Evolutionary conservation across 1,140 invertebrate species (phyloP), one percentile per base, ranked within the genome.

Genomic region (Drosophila triauraria): DNA sequence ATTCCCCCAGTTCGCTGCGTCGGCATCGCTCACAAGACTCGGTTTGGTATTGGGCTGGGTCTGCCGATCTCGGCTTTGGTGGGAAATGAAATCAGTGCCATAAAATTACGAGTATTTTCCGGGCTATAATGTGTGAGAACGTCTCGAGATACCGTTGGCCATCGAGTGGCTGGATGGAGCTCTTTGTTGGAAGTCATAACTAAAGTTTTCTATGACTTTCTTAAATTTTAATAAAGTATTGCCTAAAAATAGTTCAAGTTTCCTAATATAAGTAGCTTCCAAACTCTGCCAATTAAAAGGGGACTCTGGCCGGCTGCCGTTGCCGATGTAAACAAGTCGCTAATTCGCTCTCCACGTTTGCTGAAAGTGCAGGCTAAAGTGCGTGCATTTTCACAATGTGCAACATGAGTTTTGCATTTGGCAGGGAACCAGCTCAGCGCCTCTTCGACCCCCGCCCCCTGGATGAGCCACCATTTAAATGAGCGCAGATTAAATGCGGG

Each of bases 401-500:
- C 68, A 82, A 86, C 83, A 86, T 82, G 83, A 63, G 48, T 82
- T 86, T 87, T 82, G 83, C 83, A 86, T 86, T 86, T 86, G 83
- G 72, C 75, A 43, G 67, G 40, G 38, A 40, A 59, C 54, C 54
- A 27, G 67, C 54, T 30, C 12, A 20, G 30, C 27, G 3, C 38
- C 46, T 27, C 7, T 13, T 23, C 17, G 17, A n/a, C 38, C 42
- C 50, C 51, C 68, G 23, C 20, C 43, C 43, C n/a, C 27, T n/a
- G 27, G 30, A 40, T 30, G 23, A 64, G 47, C 68, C 65, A 60
- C 78, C 78, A 82, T 69, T 86, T 71, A 86, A 86, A 86, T 86
- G 83, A 86, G 82, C 82, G 82, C 78, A 82, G 82, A 86, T 87
- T 86, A 86, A 86, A 86, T 86, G 79, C 83, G 83, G 83, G 83